Conservation (phyloP, 1,140 invertebrate species). For the Platyura marginata region DNA sequence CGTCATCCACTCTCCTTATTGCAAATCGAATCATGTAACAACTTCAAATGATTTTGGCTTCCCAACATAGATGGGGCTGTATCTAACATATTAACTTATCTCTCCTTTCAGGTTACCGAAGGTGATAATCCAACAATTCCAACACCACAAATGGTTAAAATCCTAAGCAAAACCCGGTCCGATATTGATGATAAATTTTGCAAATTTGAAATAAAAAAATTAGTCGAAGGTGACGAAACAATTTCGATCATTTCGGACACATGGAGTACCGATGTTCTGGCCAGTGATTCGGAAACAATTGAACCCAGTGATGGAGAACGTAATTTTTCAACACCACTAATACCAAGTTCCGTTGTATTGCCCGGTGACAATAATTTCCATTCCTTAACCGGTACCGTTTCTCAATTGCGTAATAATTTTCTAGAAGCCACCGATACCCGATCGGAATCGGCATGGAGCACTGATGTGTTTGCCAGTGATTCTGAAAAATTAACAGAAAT, state of each 20-base stretch:
- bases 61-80: too few species aligned
- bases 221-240: slow-evolving; percentile 79
- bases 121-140: slow-evolving; percentile 37
- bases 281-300: slow-evolving; percentile 82
- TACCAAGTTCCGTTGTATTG: slow-evolving; percentile 20
- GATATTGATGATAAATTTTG: slow-evolving; percentile 98
- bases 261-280: slow-evolving; percentile 92
- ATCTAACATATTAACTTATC: too few species aligned
- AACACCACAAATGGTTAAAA: slow-evolving; percentile 30
- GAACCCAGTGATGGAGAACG: slow-evolving; percentile 43
- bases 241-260: slow-evolving; percentile 91
- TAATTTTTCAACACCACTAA: slow-evolving; percentile 23
- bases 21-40: too few species aligned
- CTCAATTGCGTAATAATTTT: slow-evolving; percentile 4
- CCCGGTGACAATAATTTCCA: slow-evolving; percentile 23
- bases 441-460: slow-evolving; percentile 90
- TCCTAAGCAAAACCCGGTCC: slow-evolving; percentile 59
- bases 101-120: too few species aligned
- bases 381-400: slow-evolving; percentile 7
- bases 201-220: slow-evolving; percentile 90
- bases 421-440: slow-evolving; percentile 73
- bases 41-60: too few species aligned
- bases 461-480: slow-evolving; percentile 87
- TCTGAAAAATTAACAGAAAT: slow-evolving; percentile 82
- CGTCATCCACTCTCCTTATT: too few species aligned